Percentiles rank a stretch among this genome's conserved stretches.
Evolutionary conservation across 2,888 invertebrate genomes (phyloP).

Genomic region (Phania funesta): DNA sequence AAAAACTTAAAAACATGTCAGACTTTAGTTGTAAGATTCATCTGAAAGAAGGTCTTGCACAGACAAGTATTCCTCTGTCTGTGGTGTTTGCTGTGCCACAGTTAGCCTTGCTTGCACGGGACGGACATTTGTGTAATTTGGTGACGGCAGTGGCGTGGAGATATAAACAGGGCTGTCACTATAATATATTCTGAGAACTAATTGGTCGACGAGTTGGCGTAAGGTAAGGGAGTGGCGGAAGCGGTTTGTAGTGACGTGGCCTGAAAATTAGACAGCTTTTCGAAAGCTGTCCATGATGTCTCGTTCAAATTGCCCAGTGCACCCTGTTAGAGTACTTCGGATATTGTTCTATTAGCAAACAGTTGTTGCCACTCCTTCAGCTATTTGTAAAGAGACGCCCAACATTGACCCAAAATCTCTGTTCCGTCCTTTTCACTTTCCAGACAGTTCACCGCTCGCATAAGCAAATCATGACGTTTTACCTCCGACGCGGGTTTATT

Average conservation of each 20-base stretch:
- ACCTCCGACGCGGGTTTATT: too few species aligned
- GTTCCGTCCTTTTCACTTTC: too few species aligned
- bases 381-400: too few species aligned
- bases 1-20: neutral
- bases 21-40: conserved; percentile 24
- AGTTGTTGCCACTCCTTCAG: too few species aligned
- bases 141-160: conserved; percentile 26
- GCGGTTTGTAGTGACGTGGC: conserved; percentile 20
- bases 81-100: conserved; percentile 24
- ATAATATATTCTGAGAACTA: too few species aligned
- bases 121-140: conserved; percentile 18
- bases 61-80: conserved; percentile 18
- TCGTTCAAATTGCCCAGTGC: conserved; percentile 7
- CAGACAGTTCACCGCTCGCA: too few species aligned
- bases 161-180: too few species aligned
- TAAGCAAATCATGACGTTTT: too few species aligned
- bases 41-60: conserved; percentile 17
- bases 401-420: too few species aligned
- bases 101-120: conserved; percentile 25
- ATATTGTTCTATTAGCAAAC: too few species aligned
- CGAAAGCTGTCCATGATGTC: conserved; percentile 18
- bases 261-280: conserved; percentile 20
- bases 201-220: too few species aligned
- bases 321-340: neutral
- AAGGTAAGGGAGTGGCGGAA: neutral